Evolutionary conservation across 1,140 invertebrate genomes (phyloP), one percentile per base, ranked within the genome.

Genomic region (Drosophila kepulauana): DNA sequence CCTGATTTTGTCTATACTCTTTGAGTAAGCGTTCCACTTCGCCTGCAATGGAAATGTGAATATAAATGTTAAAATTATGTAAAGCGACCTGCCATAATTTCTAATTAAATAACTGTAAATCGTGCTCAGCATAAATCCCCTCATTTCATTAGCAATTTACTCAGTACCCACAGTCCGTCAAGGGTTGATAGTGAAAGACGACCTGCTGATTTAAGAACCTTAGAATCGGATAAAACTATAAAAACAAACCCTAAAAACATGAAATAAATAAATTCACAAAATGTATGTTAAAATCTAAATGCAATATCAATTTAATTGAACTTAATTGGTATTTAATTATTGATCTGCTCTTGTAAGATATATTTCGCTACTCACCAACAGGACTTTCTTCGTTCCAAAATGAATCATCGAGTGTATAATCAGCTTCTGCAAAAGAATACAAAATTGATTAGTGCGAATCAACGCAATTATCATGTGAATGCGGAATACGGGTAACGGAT

Each of bases 331-430:
- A 25, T 25, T 25, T 25, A 3, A 25, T 25, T 25, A 25, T 25
- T 25, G 20, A 51, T 4, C 11, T 13, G n/a, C 43, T 46, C n/a
- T 46, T 30, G 7, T 33, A 33, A 5, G 7, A 6, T 33, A 33
- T 33, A 33, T 33, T 38, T 10, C 7, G 8, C 7, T 38, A 95
- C 96, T 96, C 93, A 97, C 96, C 96, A 92, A 96, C 95, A 93
- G 96, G 96, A 94, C 95, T 97, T 93, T 97, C 96, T 93, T 97
- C 96, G 94, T 96, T 97, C 96, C 96, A 97, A 94, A 96, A 97
- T 81, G 96, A 97, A 94, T 97, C 97, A 94, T 98, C 97, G 93
- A 97, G 94, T 81, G 96, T 97, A 93, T 97, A 97, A 94, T 97
- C 96, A 91, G 96, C 96, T 94, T 97, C 97, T 98, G 96, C 45